Evolutionary conservation across 2,888 invertebrate genomes (phyloP).

Genomic region (Eilema sororculum): DNA sequence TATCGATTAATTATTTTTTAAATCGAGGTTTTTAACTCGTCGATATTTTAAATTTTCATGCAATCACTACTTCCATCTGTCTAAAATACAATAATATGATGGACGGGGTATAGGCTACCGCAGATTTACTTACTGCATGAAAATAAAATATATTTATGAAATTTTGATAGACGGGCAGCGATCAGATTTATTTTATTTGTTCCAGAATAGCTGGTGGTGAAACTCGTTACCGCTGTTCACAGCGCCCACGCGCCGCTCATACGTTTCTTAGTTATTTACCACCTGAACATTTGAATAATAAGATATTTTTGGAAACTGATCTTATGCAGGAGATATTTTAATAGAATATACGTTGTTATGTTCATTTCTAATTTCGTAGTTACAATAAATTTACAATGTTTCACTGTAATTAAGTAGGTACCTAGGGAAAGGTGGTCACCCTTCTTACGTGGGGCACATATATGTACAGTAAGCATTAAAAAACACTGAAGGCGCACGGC

Average conservation of each 20-base stretch:
- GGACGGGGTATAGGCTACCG: too few relatives aligned
- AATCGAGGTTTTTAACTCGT: too few relatives aligned
- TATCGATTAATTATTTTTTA: too few relatives aligned
- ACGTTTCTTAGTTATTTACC: constrained; percentile 40
- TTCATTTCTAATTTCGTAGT: background rate
- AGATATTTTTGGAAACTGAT: constrained; percentile 47
- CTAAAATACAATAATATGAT: too few relatives aligned
- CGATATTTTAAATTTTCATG: too few relatives aligned
- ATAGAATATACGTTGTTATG: background rate
- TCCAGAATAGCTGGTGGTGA: constrained; percentile 24
- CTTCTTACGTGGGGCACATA: too few relatives aligned
- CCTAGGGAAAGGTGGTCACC: too few relatives aligned
- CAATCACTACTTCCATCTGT: too few relatives aligned
- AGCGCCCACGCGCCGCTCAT: constrained; percentile 44
- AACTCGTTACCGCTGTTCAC: constrained; percentile 36
- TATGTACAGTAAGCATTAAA: too few relatives aligned
- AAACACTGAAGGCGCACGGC: too few relatives aligned
- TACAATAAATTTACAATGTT: background rate
- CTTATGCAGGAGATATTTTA: constrained; percentile 15
- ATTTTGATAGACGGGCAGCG: constrained; percentile 24
- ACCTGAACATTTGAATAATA: constrained; percentile 40
- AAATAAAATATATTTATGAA: constrained; percentile 23
- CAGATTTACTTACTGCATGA: background rate
- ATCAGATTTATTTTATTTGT: constrained; percentile 41
- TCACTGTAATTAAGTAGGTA: background rate